These are phyloP conservation scores for Macaria notata DNA, from an alignment of 2,888 invertebrate species.

Conservation along the genomic window DNA sequence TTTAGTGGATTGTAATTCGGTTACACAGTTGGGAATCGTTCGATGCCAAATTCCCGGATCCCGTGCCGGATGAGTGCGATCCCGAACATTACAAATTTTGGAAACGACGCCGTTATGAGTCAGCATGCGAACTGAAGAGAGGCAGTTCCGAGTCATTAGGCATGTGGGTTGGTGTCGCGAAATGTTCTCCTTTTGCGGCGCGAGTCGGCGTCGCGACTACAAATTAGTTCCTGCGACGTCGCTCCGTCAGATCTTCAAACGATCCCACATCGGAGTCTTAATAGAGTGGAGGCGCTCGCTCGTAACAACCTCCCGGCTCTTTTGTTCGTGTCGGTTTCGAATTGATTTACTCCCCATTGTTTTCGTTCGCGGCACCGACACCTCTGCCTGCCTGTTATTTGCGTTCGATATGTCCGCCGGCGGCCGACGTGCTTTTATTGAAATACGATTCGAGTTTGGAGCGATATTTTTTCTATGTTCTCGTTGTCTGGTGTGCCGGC, in stretches of 20 bases:
- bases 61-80: constrained; percentile 29
- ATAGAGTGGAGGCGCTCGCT: constrained; percentile 52
- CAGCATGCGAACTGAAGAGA: constrained; percentile 40
- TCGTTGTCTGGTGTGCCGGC: constrained; percentile 58
- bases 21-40: constrained; percentile 52
- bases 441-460: constrained; percentile 57
- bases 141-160: constrained; percentile 56
- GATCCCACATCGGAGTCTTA: constrained; percentile 55
- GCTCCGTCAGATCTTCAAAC: constrained; percentile 54
- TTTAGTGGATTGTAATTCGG: constrained; percentile 65
- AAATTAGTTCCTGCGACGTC: constrained; percentile 61
- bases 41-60: constrained; percentile 49
- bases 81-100: constrained; percentile 40
- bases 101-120: constrained; percentile 40
- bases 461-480: constrained; percentile 48
- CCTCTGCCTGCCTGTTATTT: constrained; percentile 44
- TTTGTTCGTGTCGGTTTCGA: constrained; percentile 59
- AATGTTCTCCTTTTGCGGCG: constrained; percentile 57
- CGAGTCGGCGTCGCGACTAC: constrained; percentile 53
- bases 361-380: constrained; percentile 40
- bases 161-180: constrained; percentile 51
- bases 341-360: constrained; percentile 75
- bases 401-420: constrained; percentile 46
- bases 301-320: constrained; percentile 52
- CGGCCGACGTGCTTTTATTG: constrained; percentile 50